These are phyloP conservation scores for Chymomyza amoena DNA, from an alignment of 2,888 invertebrate genomes.

Conservation along the genomic window DNA sequence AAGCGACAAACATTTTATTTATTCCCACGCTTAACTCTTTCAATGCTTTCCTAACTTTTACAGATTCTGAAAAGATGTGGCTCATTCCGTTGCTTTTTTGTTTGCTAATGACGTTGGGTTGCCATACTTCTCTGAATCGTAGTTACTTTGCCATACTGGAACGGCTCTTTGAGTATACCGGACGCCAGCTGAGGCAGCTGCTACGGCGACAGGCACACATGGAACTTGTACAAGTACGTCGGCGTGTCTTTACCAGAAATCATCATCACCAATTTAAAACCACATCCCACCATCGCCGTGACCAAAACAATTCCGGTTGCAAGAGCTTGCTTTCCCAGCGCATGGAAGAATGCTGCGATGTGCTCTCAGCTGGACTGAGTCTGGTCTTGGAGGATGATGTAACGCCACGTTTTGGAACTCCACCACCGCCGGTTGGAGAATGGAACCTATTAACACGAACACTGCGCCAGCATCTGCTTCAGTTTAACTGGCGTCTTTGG, in stretches of 20 bases:
- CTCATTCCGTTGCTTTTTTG: not conserved
- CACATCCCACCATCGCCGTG: not conserved
- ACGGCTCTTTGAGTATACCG: conserved; percentile 33
- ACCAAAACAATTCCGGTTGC: not conserved
- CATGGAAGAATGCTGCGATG: conserved; percentile 38
- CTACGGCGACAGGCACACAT: not conserved
- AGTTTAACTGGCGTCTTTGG: conserved; percentile 35
- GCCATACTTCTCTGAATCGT: not conserved
- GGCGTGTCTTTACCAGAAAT: not conserved
- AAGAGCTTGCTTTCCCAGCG: not conserved
- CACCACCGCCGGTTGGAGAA: conserved; percentile 16
- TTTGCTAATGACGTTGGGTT: not conserved
- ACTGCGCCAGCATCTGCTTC: conserved; percentile 18
- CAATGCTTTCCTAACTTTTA: not conserved
- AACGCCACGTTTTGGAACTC: conserved; percentile 43
- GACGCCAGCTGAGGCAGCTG: conserved; percentile 17
- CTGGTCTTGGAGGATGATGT: conserved; percentile 54
- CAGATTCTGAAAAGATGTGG: not conserved
- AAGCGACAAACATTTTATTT: conserved; percentile 2
- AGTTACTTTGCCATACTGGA: conserved; percentile 36
- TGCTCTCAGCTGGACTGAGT: conserved; percentile 37
- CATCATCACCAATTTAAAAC: not conserved
- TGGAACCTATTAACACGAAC: conserved; percentile 54
- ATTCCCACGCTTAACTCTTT: not conserved
- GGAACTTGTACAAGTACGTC: not conserved